Conservation (phyloP, 2,888 invertebrate species). For the Podotricha telesiphe region DNA sequence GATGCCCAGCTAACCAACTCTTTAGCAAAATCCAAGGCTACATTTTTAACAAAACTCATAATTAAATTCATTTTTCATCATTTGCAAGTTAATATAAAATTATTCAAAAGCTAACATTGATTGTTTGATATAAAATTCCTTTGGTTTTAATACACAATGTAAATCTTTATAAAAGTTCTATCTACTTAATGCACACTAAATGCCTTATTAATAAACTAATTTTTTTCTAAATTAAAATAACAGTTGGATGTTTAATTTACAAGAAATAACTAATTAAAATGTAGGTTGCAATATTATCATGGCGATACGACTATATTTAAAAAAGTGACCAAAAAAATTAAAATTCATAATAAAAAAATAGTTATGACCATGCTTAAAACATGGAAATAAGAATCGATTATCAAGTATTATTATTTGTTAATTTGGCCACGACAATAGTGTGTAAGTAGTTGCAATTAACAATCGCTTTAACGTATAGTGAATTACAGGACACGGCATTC, state of each 20-base stretch:
- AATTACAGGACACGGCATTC: constrained; percentile 89
- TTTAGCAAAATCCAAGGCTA: constrained; percentile 30
- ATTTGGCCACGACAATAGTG: constrained; percentile 45
- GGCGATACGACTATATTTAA: not conserved
- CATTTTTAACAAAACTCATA: constrained; percentile 32
- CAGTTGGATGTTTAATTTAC: not conserved
- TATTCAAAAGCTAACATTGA: constrained; percentile 44
- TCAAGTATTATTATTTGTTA: not conserved
- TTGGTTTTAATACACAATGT: constrained; percentile 7
- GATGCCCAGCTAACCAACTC: constrained; percentile 31
- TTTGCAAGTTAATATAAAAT: constrained; percentile 27
- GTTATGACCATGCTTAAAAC: constrained; percentile 4
- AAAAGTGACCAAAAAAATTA: not conserved
- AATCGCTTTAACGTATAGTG: constrained; percentile 80
- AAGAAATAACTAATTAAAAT: not conserved
- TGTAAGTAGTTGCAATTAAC: constrained; percentile 80
- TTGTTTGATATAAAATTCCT: constrained; percentile 31
- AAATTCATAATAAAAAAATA: not conserved
- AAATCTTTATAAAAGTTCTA: not conserved
- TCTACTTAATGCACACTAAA: constrained; percentile 41
- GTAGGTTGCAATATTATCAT: not conserved
- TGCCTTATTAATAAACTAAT: not conserved
- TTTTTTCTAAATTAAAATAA: constrained; percentile 2
- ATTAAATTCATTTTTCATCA: constrained; percentile 30
- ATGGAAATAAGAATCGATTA: not conserved